Evolutionary conservation across 2,113 vertebrate genomes (phyloP), one percentile per base, ranked within the genome.

Genomic region (Etheostoma spectabile): DNA sequence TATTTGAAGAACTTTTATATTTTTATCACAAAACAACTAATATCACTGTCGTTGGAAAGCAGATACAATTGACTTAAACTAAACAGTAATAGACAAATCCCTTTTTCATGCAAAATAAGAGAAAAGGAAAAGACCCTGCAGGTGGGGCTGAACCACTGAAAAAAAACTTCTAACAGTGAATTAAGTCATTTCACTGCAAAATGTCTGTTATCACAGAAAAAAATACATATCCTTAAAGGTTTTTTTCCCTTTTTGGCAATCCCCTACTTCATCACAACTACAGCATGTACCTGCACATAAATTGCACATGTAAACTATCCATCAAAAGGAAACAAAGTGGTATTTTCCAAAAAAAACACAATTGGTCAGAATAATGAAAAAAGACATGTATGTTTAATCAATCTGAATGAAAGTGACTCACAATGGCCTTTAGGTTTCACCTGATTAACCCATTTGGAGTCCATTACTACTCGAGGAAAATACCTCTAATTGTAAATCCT

Each of bases 391-490:
- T 56, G 6, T 45, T 49, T 15, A 69, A 33, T 38, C 19, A 19
- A 14, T 27, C 35, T 52, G 15, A 85, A 59, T 62, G 19, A 68
- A 72, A 80, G 45, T 45, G 7, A 73, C 42, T 77, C 27, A n/a
- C 22, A 48, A 19, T 45, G 21, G 24, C 46, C 33, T 83, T 74
- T 53, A 14, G 27, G 49, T 53, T 77, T 65, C 18, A 45, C 38
- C 42, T 65, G 12, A 77, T 16, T 80, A 55, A 86, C 42, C 46
- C 19, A 80, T 60, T 72, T 80, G 52, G 1, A 77, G 19, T 75
- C 55, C 62, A 19, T 70, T 35, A 60, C 60, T 49, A 70, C 68
- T 4, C 48, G 10, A 12, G 42, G 12, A 33, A 77, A 88, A 88
- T 55, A 57, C 35, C 8, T 42, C 19, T 1, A 30, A 59, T 53